Conservation (phyloP, 2,888 invertebrate species). For the Andrena chrysosceles region DNA sequence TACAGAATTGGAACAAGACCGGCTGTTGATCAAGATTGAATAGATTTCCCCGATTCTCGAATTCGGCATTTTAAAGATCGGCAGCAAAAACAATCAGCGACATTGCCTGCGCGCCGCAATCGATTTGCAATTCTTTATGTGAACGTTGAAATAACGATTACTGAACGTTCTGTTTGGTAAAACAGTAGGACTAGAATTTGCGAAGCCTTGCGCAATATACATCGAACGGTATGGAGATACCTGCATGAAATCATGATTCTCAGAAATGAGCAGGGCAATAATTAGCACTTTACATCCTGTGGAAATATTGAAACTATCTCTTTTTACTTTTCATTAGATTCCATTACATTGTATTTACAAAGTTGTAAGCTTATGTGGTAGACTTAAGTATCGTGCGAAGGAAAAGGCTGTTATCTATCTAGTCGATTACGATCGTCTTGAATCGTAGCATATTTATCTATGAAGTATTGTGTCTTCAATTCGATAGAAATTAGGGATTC, state of each 20-base stretch:
- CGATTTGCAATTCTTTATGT: background rate
- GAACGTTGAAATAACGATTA: background rate
- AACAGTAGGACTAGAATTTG: slow-evolving; percentile 4
- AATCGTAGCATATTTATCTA: slow-evolving; percentile 17
- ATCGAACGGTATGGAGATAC: slow-evolving; percentile 12
- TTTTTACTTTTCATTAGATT: slow-evolving; percentile 24
- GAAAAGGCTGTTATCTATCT: slow-evolving; percentile 25
- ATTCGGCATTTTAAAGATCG: too few species aligned
- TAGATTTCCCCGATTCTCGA: slow-evolving; percentile 13
- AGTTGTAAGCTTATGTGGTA: slow-evolving; percentile 40
- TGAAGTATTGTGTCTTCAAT: background rate
- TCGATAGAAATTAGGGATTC: background rate
- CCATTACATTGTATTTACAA: slow-evolving; percentile 30
- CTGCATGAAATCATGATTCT: slow-evolving; percentile 22
- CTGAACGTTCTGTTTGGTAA: background rate
- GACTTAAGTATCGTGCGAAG: slow-evolving; percentile 40
- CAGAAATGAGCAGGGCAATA: slow-evolving; percentile 8
- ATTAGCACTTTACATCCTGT: slow-evolving; percentile 25
- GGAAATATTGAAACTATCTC: slow-evolving; percentile 9
- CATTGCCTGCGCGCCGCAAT: background rate
- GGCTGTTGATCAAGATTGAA: background rate
- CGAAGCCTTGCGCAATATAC: slow-evolving; percentile 13
- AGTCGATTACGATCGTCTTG: slow-evolving; percentile 21
- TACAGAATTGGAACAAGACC: slow-evolving; percentile 27
- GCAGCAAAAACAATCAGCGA: too few species aligned